Evolutionary conservation across 2,888 invertebrate genomes (phyloP).

Genomic region (Drosophila birchii): DNA sequence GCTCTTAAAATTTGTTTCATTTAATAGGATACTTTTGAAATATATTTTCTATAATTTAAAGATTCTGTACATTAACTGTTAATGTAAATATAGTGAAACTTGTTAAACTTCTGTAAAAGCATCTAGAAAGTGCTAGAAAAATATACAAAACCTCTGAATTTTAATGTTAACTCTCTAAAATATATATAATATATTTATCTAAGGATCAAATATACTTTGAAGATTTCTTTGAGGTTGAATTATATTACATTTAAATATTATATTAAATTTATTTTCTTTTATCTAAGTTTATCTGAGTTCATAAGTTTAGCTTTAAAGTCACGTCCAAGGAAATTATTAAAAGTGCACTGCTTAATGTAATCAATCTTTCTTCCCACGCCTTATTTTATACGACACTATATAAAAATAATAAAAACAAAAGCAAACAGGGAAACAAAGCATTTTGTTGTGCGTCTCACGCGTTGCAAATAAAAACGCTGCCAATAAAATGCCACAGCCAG

Average conservation of each 20-base stretch:
- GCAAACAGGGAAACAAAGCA: conserved; percentile 32
- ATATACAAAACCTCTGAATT: no score
- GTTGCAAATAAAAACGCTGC: conserved; percentile 73
- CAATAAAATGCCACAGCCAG: conserved; percentile 73
- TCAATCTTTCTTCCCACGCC: conserved; percentile 56
- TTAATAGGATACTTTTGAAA: background rate
- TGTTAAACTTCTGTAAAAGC: background rate
- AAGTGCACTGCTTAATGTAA: conserved; percentile 11
- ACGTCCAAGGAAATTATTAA: conserved; percentile 7
- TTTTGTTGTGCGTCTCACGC: conserved; percentile 65
- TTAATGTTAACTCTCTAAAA: no score
- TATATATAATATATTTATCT: no score
- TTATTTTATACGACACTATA: conserved; percentile 36
- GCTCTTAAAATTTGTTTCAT: background rate
- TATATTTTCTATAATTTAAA: background rate
- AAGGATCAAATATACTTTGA: no score
- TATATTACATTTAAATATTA: background rate
- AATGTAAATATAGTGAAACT: no score
- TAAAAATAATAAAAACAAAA: conserved; percentile 19
- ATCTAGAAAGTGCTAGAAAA: no score
- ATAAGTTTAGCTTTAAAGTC: background rate
- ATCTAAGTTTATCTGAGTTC: background rate
- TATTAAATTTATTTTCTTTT: no score
- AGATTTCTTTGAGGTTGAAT: background rate
- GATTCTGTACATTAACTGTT: no score